These are phyloP conservation scores for Hylyphantes graminicola DNA, from an alignment of 1,140 invertebrate species.

Conservation along the genomic window DNA sequence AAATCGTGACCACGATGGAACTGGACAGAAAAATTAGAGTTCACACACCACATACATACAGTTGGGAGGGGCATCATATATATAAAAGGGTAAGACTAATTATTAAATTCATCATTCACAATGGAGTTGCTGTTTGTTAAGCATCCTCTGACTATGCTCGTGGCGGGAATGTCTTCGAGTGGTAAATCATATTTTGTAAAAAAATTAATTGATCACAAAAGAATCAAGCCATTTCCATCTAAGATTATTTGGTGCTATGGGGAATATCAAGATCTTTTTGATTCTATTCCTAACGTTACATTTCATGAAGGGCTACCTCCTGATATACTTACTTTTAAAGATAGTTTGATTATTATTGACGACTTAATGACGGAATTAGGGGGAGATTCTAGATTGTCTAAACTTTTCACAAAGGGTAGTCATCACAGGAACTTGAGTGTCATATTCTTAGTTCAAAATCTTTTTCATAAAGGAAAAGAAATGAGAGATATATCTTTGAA, in stretches of 20 bases:
- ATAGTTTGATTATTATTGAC: conserved; percentile 65
- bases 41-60: no score
- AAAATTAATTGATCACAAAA: conserved; percentile 13
- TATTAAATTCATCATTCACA: not conserved
- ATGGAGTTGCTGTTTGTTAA: not conserved
- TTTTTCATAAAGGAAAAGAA: no score
- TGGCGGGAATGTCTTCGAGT: not conserved
- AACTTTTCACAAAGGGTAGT: conserved; percentile 69
- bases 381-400: conserved; percentile 65
- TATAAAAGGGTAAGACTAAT: no score
- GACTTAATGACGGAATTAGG: conserved; percentile 67
- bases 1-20: no score
- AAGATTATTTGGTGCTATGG: conserved; percentile 15
- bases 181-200: conserved; percentile 16
- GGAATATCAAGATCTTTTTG: not conserved
- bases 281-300: not conserved
- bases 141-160: not conserved
- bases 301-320: conserved; percentile 24
- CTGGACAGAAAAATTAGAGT: no score
- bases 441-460: conserved; percentile 68
- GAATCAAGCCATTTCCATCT: not conserved
- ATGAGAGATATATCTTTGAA: no score
- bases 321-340: not conserved
- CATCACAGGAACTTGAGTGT: conserved; percentile 68
- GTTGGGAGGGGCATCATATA: no score